Conservation (phyloP, 2,797 vertebrate species). For the Pygocentrus nattereri region DNA sequence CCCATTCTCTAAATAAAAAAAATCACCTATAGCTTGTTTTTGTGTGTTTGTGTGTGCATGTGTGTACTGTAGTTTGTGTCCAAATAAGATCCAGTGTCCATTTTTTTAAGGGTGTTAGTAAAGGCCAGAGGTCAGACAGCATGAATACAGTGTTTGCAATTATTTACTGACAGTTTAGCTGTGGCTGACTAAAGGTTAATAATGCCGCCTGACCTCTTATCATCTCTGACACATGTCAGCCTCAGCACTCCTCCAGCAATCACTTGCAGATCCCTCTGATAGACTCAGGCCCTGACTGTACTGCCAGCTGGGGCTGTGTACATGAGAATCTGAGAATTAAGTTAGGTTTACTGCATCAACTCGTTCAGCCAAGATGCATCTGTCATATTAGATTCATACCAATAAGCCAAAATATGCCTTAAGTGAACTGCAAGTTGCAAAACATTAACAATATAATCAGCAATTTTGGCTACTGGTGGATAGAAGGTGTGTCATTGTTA, state of each 20-base stretch:
- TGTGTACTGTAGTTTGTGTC: not conserved
- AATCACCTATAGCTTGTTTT: constrained; percentile 12
- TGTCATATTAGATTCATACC: constrained; percentile 6
- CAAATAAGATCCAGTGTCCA: not conserved
- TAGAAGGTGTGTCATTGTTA: not conserved
- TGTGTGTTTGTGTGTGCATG: constrained; percentile 1
- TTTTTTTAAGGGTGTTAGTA: constrained; percentile 33
- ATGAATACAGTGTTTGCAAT: constrained; percentile 16
- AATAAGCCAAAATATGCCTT: constrained; percentile 1
- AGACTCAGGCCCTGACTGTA: not conserved
- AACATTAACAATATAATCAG: not conserved
- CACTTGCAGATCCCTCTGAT: constrained; percentile 31
- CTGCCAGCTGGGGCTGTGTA: not conserved
- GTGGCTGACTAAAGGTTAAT: constrained; percentile 75
- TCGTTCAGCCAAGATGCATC: constrained; percentile 14
- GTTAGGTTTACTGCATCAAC: constrained; percentile 20
- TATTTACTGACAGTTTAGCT: constrained; percentile 62
- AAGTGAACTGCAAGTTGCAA: not conserved
- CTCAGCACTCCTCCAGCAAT: constrained; percentile 39
- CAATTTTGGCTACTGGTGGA: not conserved
- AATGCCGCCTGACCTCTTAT: constrained; percentile 74
- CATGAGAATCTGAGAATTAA: constrained; percentile 8
- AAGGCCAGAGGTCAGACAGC: constrained; percentile 18
- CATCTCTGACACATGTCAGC: constrained; percentile 61
- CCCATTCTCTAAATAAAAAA: constrained; percentile 8